Conservation (phyloP, 2,113 vertebrate species). For the Mormyrus lacerda region DNA sequence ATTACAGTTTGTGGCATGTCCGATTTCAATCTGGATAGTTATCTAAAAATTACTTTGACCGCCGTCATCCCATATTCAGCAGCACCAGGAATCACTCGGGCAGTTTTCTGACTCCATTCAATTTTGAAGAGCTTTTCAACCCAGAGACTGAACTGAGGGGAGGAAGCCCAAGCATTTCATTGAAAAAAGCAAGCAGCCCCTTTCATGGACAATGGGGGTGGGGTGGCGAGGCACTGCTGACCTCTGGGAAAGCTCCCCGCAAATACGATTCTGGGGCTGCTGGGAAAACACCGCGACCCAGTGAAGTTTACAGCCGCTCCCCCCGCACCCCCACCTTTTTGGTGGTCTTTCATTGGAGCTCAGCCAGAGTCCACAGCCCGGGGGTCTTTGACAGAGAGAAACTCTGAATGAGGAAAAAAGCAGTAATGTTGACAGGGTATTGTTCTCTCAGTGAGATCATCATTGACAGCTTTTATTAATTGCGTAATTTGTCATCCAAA, state of each 20-base stretch:
- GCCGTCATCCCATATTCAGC: neutral
- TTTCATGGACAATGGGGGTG: neutral
- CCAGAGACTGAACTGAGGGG: neutral
- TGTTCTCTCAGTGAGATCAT: conserved; percentile 7
- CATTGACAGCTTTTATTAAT: conserved; percentile 15
- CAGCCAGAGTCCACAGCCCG: neutral
- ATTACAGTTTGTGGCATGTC: neutral
- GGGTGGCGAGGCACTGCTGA: neutral
- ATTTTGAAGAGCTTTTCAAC: neutral
- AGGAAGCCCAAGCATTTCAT: neutral
- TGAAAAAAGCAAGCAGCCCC: neutral
- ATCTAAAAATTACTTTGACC: neutral
- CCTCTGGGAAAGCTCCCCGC: neutral
- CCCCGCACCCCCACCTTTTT: no score
- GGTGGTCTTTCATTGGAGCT: neutral
- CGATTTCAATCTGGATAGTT: neutral
- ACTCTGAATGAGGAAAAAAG: neutral
- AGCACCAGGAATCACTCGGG: neutral
- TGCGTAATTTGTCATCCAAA: neutral
- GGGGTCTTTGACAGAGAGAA: neutral
- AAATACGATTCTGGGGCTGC: neutral
- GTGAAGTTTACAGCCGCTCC: neutral
- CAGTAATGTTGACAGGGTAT: neutral
- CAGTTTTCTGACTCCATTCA: neutral
- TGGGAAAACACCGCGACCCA: neutral